These are phyloP conservation scores for Ctenopoma kingsleyae DNA, from an alignment of 2,797 vertebrate species.

Conservation along the genomic window DNA sequence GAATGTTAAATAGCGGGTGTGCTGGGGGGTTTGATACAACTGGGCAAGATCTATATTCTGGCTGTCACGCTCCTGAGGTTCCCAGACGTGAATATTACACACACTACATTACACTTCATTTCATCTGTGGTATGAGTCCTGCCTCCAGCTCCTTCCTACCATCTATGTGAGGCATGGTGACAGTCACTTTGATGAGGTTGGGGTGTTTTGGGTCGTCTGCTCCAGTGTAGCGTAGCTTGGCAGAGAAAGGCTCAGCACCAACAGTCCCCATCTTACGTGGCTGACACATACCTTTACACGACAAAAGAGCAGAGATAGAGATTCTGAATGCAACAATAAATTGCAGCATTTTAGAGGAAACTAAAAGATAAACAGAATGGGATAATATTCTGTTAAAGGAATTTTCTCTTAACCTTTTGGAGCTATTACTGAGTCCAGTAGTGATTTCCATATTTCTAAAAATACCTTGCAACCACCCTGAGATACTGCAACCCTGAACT, in stretches of 20 bases:
- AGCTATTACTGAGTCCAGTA: slow-evolving; percentile 14
- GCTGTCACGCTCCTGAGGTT: slow-evolving; percentile 61
- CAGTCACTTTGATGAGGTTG: slow-evolving; percentile 94
- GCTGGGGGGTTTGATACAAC: slow-evolving; percentile 58
- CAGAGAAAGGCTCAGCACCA: slow-evolving; percentile 95
- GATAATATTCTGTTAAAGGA: no score
- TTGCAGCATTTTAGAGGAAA: neutral
- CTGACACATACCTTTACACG: slow-evolving; percentile 90
- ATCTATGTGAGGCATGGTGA: slow-evolving; percentile 95
- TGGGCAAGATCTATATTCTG: slow-evolving; percentile 63
- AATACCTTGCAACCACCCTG: slow-evolving; percentile 31
- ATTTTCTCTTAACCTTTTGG: neutral
- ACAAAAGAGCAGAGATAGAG: slow-evolving; percentile 40
- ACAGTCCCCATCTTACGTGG: slow-evolving; percentile 90
- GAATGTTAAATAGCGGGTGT: slow-evolving; percentile 59
- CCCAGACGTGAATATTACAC: slow-evolving; percentile 67
- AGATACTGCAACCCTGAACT: slow-evolving; percentile 22
- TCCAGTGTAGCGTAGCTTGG: slow-evolving; percentile 93
- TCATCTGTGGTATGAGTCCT: slow-evolving; percentile 50
- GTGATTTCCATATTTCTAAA: slow-evolving; percentile 36
- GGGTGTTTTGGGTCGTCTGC: slow-evolving; percentile 88
- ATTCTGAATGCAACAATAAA: slow-evolving; percentile 5
- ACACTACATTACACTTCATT: slow-evolving; percentile 63
- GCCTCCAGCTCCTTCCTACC: slow-evolving; percentile 82
- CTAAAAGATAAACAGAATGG: neutral